phyloP scores from a whole-genome alignment of 2,888 invertebrate species.

The Crematogaster levior region DNA sequence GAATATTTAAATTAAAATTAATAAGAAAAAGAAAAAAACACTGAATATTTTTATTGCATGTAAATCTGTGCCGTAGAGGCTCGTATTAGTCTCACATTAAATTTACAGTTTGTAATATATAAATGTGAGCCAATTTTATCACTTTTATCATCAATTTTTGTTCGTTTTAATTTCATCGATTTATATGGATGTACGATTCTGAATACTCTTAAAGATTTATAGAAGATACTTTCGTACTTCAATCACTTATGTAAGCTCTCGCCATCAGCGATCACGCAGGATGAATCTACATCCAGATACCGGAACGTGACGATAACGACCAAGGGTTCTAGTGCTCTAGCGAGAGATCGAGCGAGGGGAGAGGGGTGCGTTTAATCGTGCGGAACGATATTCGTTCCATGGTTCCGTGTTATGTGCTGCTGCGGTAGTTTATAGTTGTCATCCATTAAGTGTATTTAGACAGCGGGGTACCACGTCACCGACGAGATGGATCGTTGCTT shows the following conservation, averaged over 20 bases:
- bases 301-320: constrained; percentile 44
- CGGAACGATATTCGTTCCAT: constrained; percentile 77
- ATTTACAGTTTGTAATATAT: background rate
- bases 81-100: background rate
- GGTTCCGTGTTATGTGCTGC: constrained; percentile 74
- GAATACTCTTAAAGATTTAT: constrained; percentile 28
- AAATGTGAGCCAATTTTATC: background rate
- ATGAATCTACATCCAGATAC: constrained; percentile 30
- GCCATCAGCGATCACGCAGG: constrained; percentile 39
- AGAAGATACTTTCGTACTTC: constrained; percentile 13
- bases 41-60: too few relatives aligned
- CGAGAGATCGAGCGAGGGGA: constrained; percentile 13
- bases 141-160: constrained; percentile 2
- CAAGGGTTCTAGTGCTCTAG: constrained; percentile 42
- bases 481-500: constrained; percentile 68
- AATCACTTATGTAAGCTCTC: constrained; percentile 13
- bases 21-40: too few relatives aligned
- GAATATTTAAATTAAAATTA: too few relatives aligned
- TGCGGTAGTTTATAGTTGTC: constrained; percentile 79
- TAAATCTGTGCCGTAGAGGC: background rate
- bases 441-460: constrained; percentile 77
- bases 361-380: constrained; percentile 73
- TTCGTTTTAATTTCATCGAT: background rate
- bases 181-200: background rate
- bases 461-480: constrained; percentile 67